Evolutionary conservation across 2,888 invertebrate species (phyloP).

Genomic region (Nipponacmea schrenckii): DNA sequence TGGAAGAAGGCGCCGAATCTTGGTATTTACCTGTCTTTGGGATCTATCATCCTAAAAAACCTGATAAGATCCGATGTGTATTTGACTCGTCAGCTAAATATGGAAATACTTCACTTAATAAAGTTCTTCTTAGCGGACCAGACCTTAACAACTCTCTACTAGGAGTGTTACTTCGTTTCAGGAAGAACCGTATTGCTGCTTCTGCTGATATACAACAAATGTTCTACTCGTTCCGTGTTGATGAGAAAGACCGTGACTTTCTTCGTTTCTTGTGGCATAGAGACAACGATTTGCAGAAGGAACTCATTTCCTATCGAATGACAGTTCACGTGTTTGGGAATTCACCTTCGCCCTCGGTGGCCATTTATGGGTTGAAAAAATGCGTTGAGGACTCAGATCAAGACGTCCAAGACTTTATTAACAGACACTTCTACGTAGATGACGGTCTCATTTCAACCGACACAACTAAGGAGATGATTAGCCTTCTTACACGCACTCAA

Average conservation of each 20-base stretch:
- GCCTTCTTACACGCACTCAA: constrained; percentile 10
- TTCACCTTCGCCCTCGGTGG: constrained; percentile 31
- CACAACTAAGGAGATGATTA: neutral
- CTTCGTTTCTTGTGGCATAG: constrained; percentile 37
- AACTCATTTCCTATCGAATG: constrained; percentile 34
- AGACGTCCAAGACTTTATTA: constrained; percentile 21
- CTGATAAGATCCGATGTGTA: constrained; percentile 26
- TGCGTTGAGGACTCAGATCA: constrained; percentile 3
- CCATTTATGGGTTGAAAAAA: neutral
- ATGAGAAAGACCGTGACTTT: constrained; percentile 29
- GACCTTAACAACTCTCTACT: constrained; percentile 33
- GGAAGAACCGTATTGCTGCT: constrained; percentile 24
- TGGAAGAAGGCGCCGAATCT: neutral
- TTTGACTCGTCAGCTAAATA: constrained; percentile 31
- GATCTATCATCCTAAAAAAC: constrained; percentile 32
- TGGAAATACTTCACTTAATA: constrained; percentile 25
- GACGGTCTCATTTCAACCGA: neutral
- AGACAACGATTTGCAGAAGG: constrained; percentile 29
- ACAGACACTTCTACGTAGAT: constrained; percentile 5
- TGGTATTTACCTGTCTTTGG: constrained; percentile 35
- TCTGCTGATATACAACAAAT: constrained; percentile 35
- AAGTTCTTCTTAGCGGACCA: constrained; percentile 25
- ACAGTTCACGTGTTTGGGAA: constrained; percentile 40
- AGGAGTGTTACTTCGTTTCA: constrained; percentile 32
- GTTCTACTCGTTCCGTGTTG: constrained; percentile 33